These are phyloP conservation scores for Orientallactaga bullata DNA, from an alignment of 2,113 vertebrate species.

Conservation along the genomic window DNA sequence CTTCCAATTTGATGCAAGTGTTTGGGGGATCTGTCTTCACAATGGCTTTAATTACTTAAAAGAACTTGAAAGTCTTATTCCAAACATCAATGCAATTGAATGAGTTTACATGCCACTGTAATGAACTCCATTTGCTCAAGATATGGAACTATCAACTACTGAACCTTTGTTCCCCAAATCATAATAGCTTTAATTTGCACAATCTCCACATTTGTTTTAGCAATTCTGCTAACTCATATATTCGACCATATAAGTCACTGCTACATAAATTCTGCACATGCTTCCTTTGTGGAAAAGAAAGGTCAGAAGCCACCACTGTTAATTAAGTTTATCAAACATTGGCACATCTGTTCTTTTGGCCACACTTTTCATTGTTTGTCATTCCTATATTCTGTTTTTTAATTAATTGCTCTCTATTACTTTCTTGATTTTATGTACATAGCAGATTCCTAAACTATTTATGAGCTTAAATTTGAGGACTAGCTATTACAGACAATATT, in stretches of 20 bases:
- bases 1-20: neutral
- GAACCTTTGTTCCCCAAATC: slow-evolving; percentile 4
- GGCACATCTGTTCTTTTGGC: slow-evolving; percentile 39
- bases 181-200: slow-evolving; percentile 40
- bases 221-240: slow-evolving; percentile 28
- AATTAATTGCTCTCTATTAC: slow-evolving; percentile 23
- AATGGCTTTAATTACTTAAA: slow-evolving; percentile 50
- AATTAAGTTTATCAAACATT: slow-evolving; percentile 52
- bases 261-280: slow-evolving; percentile 21
- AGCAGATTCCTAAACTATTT: neutral
- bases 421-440: neutral
- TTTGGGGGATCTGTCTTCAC: slow-evolving; percentile 6
- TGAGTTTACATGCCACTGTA: slow-evolving; percentile 27
- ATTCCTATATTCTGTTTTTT: slow-evolving; percentile 14
- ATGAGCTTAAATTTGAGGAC: slow-evolving; percentile 26
- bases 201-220: slow-evolving; percentile 47
- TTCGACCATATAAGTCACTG: neutral
- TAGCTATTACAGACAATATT: slow-evolving; percentile 1
- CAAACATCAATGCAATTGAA: slow-evolving; percentile 13
- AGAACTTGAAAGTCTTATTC: slow-evolving; percentile 31
- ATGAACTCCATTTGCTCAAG: slow-evolving; percentile 49
- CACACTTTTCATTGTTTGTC: neutral
- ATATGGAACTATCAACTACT: slow-evolving; percentile 11
- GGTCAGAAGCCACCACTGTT: neutral
- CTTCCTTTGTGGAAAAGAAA: neutral